Evolutionary conservation across 2,113 vertebrate genomes (phyloP).

Genomic region (Erinaceus europaeus): DNA sequence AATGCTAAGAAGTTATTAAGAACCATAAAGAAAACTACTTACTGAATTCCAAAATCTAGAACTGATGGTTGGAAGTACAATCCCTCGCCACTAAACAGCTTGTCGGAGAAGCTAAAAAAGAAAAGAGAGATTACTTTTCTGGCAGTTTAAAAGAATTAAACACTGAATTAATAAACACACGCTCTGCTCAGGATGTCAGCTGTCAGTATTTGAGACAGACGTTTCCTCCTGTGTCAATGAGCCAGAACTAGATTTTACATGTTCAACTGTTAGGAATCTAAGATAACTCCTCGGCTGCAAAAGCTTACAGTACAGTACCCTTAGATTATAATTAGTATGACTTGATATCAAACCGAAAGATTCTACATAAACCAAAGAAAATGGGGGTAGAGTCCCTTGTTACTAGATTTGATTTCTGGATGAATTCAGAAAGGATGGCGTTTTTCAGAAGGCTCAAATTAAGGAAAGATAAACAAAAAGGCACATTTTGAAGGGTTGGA

Average conservation of each 20-base stretch:
- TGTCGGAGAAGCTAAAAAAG: constrained; percentile 87
- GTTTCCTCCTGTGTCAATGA: not conserved
- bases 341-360: not conserved
- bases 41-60: constrained; percentile 96
- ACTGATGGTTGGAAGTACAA: constrained; percentile 93
- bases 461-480: not conserved
- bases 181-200: not conserved
- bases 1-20: not conserved
- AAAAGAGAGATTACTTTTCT: constrained; percentile 31
- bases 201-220: not conserved
- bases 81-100: constrained; percentile 86
- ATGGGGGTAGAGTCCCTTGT: not conserved
- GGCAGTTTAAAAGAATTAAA: not conserved
- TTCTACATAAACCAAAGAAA: not conserved
- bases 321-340: not conserved
- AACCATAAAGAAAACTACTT: constrained; percentile 81
- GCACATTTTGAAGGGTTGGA: not conserved
- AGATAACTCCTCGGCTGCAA: not conserved
- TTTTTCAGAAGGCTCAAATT: not conserved
- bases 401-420: not conserved
- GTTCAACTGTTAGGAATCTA: not conserved
- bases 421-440: not conserved
- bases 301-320: too few species aligned
- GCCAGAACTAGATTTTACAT: constrained; percentile 23
- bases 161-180: not conserved